Evolutionary conservation across 2,113 vertebrate genomes (phyloP).

Genomic region (Caranx melampygus): DNA sequence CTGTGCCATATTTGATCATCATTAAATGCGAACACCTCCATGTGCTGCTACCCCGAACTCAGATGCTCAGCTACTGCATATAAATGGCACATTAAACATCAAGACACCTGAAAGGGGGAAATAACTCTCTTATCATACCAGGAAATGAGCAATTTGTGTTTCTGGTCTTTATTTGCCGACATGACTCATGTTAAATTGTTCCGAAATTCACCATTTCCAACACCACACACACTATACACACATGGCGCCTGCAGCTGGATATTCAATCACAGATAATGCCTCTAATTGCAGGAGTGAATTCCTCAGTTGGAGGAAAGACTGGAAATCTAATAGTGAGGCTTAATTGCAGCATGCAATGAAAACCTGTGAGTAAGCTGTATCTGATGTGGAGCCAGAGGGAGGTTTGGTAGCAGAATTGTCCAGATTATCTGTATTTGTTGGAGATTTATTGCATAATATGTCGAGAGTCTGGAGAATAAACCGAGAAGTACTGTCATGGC

Average conservation of each 20-base stretch:
- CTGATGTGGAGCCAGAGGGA: conserved; percentile 7
- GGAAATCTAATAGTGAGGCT: conserved; percentile 18
- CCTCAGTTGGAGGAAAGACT: conserved; percentile 3
- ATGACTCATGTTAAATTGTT: conserved; percentile 7
- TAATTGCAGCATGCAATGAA: conserved; percentile 6
- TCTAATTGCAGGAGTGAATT: conserved; percentile 34
- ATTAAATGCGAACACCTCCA: neutral
- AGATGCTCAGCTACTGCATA: neutral
- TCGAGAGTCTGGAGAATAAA: neutral
- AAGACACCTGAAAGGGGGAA: neutral
- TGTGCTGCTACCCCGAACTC: neutral
- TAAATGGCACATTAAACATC: neutral
- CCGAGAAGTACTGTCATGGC: neutral
- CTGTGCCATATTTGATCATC: neutral
- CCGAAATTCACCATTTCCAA: neutral
- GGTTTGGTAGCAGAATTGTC: conserved; percentile 4
- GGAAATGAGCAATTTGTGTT: conserved; percentile 12
- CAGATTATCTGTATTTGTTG: neutral
- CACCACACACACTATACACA: neutral
- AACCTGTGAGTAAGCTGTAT: conserved; percentile 22
- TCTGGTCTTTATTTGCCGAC: conserved; percentile 4
- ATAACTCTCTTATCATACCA: neutral
- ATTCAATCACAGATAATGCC: conserved; percentile 30
- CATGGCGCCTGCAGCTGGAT: neutral
- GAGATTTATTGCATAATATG: neutral